Conservation (phyloP, 2,888 invertebrate species). For the Isoperla grammatica region DNA sequence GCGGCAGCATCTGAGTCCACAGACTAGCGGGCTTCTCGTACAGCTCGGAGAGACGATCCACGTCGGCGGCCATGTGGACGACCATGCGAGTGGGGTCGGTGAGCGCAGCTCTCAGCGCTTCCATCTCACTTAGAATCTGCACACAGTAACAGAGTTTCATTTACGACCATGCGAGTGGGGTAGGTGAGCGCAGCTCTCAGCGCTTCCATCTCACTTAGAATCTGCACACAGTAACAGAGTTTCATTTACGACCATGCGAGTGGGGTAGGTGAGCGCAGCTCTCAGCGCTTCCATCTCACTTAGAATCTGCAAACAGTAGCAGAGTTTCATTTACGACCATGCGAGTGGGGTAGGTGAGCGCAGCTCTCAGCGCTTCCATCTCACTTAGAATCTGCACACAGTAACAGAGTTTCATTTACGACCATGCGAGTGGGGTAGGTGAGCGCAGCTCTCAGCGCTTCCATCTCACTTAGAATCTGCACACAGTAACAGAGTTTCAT, state of each 20-base stretch:
- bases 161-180: conserved; percentile 59
- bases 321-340: conserved; percentile 63
- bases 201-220: conserved; percentile 45
- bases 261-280: conserved; percentile 51
- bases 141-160: too few species aligned
- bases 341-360: conserved; percentile 55
- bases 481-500: too few species aligned
- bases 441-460: conserved; percentile 53
- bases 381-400: conserved; percentile 45
- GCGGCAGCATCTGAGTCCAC: conserved; percentile 48
- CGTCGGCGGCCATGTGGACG: conserved; percentile 67
- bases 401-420: too few species aligned
- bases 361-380: conserved; percentile 50
- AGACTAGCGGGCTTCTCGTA: conserved; percentile 48
- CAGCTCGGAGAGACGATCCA: conserved; percentile 42
- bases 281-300: conserved; percentile 50
- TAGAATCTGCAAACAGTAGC: conserved; percentile 46
- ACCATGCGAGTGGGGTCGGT: conserved; percentile 56
- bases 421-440: conserved; percentile 56
- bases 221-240: conserved; percentile 47
- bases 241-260: conserved; percentile 63
- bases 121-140: conserved; percentile 44
- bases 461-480: conserved; percentile 44
- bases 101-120: conserved; percentile 53
- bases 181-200: conserved; percentile 55